phyloP scores from a whole-genome alignment of 2,113 vertebrate genomes.

The Psittacula cyanocephala region DNA sequence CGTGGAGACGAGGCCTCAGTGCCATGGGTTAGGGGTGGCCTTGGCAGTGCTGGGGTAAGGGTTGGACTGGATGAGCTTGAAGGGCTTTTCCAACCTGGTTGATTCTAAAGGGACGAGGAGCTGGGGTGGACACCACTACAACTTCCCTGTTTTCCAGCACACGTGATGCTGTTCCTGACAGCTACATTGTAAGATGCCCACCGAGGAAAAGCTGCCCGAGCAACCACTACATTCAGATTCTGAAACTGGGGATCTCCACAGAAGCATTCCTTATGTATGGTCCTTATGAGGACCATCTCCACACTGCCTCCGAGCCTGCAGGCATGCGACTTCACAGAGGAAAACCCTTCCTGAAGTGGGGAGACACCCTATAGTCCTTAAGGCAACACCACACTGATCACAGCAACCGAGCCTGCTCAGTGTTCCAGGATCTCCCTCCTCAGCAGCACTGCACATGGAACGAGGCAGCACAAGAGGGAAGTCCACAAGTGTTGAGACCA shows the following conservation, averaged over 20 bases:
- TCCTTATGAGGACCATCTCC: neutral
- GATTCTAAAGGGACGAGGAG: neutral
- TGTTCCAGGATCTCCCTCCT: neutral
- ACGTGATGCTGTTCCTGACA: neutral
- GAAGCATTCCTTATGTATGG: neutral
- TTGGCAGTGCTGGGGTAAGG: neutral
- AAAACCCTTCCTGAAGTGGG: neutral
- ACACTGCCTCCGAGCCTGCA: neutral
- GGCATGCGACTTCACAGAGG: neutral
- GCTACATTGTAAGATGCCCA: rapidly evolving
- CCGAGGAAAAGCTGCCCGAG: neutral
- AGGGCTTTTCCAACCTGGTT: neutral
- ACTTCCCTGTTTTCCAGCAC: neutral
- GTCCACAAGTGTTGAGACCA: neutral
- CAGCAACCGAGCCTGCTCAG: rapidly evolving
- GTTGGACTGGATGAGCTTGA: neutral
- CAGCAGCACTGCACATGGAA: neutral
- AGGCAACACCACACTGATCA: neutral
- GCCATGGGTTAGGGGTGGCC: neutral
- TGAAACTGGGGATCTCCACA: neutral
- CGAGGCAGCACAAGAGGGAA: neutral
- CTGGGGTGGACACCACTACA: neutral
- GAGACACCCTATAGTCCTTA: neutral
- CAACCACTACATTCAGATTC: neutral
- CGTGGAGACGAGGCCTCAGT: neutral